These are phyloP conservation scores for Schizaphis graminum DNA, from an alignment of 2,888 invertebrate species.

Conservation along the genomic window DNA sequence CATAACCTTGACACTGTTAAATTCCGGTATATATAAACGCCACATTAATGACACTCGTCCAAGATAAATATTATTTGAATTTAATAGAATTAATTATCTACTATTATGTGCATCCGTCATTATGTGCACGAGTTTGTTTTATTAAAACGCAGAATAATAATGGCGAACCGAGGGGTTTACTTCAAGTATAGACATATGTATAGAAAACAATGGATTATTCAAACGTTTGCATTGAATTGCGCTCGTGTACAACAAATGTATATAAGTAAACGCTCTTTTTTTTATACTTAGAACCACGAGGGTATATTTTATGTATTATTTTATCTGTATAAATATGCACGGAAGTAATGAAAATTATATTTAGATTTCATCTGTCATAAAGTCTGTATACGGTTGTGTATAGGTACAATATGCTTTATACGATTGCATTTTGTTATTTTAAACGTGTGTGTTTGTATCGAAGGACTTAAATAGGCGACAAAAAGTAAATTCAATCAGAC, in stretches of 20 bases:
- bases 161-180: background rate
- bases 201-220: background rate
- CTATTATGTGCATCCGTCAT: background rate
- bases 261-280: background rate
- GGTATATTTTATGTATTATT: background rate
- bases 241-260: background rate
- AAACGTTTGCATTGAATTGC: background rate
- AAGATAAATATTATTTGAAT: background rate
- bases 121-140: background rate
- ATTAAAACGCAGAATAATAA: background rate
- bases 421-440: background rate
- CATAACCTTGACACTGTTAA: conserved; percentile 6
- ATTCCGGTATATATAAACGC: background rate
- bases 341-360: background rate
- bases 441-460: background rate
- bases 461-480: background rate
- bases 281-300: background rate
- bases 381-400: background rate
- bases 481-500: background rate
- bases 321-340: background rate
- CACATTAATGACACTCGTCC: background rate
- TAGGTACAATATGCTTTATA: background rate
- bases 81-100: background rate
- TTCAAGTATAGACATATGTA: background rate
- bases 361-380: background rate